Percentiles rank a stretch among this genome's conserved stretches.
Conservation (phyloP, 2,113 vertebrate genomes). For the Atrichornis clamosus region DNA sequence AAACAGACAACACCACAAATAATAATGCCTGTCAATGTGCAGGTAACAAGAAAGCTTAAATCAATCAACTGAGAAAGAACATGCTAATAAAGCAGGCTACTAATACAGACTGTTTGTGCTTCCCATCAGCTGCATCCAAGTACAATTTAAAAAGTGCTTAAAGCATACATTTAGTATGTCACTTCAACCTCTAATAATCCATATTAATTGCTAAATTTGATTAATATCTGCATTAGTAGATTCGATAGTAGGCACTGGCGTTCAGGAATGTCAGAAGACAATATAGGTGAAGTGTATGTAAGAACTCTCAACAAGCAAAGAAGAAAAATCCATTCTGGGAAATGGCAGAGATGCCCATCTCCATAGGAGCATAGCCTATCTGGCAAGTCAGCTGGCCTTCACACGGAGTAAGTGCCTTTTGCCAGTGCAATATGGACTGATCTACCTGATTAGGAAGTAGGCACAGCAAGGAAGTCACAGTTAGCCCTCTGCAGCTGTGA, state of each 20-base stretch:
- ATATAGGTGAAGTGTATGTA: rapidly evolving
- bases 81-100: background rate
- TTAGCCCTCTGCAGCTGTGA: background rate
- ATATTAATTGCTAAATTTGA: background rate
- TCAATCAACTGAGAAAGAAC: background rate
- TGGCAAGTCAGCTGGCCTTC: background rate
- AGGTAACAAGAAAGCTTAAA: background rate
- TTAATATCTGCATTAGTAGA: background rate
- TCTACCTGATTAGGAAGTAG: background rate
- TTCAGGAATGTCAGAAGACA: background rate
- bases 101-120: background rate
- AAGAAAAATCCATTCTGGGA: background rate
- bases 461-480: background rate
- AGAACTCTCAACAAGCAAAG: background rate
- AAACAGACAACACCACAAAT: background rate
- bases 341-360: background rate
- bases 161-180: background rate
- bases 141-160: background rate
- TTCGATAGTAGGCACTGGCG: background rate
- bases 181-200: background rate
- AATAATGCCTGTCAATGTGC: background rate
- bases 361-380: background rate
- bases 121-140: background rate
- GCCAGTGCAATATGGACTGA: background rate
- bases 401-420: background rate